phyloP scores from a whole-genome alignment of 2,113 vertebrate species.

The human (Homo sapiens) region DNA sequence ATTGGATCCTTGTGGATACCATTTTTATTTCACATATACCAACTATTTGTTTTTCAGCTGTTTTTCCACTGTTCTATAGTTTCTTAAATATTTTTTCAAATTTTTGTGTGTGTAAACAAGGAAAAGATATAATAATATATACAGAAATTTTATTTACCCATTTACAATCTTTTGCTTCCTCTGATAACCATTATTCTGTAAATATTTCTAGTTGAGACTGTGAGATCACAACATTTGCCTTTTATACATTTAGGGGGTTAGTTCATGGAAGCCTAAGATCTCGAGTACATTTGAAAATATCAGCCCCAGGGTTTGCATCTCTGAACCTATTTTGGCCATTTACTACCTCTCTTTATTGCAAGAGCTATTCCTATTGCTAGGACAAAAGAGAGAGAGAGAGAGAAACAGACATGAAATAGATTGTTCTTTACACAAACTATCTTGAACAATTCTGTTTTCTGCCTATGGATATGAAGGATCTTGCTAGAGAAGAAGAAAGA shows the following conservation, averaged over 20 bases:
- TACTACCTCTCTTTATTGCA: not conserved
- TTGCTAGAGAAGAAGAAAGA: not conserved
- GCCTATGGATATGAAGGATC: not conserved
- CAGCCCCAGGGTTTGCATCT: not conserved
- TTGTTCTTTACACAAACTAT: not conserved
- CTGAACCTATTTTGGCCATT: not conserved
- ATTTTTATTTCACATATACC: not conserved
- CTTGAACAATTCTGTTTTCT: not conserved
- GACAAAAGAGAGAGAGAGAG: not conserved
- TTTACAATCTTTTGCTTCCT: not conserved
- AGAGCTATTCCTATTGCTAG: not conserved
- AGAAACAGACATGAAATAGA: conserved; percentile 11
- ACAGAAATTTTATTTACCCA: not conserved
- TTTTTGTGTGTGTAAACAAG: not conserved
- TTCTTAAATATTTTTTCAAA: not conserved
- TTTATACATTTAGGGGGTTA: not conserved
- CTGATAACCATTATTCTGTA: not conserved
- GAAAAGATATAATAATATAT: not conserved
- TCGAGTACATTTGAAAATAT: not conserved
- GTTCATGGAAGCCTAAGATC: not conserved
- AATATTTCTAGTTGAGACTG: not conserved
- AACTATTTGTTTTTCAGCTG: not conserved
- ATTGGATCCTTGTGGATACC: not conserved
- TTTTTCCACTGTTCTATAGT: not conserved
- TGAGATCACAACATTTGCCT: not conserved